A percentile compares a stretch with the other conserved stretches of the same genome.
Conservation (phyloP, 2,888 invertebrate species). For the Rhagophthalmus giganteus region DNA sequence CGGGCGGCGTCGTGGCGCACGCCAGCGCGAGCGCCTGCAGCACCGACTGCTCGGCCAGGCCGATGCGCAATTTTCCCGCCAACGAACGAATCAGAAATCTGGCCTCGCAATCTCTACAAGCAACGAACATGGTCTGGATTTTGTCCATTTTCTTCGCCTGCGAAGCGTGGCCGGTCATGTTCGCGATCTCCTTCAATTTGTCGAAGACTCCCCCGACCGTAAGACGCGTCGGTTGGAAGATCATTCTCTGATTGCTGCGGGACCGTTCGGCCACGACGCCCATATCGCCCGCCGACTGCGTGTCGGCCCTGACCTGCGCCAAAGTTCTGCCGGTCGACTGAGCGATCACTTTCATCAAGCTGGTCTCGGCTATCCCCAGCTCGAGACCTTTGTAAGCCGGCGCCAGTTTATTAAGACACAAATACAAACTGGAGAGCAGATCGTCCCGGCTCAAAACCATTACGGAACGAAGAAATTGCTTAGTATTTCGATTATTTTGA, state of each 20-base stretch:
- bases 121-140: conserved; percentile 90
- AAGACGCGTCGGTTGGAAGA: conserved; percentile 82
- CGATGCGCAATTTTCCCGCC: conserved; percentile 93
- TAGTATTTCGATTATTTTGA: conserved; percentile 90
- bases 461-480: conserved; percentile 91
- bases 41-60: conserved; percentile 95
- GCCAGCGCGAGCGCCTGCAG: conserved; percentile 89
- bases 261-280: conserved; percentile 89
- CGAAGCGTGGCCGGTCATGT: conserved; percentile 77
- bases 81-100: conserved; percentile 87
- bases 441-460: conserved; percentile 88
- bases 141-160: conserved; percentile 86
- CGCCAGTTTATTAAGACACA: conserved; percentile 94
- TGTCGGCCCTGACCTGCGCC: conserved; percentile 78
- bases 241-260: conserved; percentile 80
- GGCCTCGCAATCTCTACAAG: conserved; percentile 86
- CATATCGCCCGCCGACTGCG: conserved; percentile 78
- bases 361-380: conserved; percentile 92
- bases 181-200: conserved; percentile 84
- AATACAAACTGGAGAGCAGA: conserved; percentile 84
- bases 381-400: conserved; percentile 95
- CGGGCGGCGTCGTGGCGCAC: conserved; percentile 76
- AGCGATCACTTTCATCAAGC: conserved; percentile 92
- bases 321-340: conserved; percentile 84
- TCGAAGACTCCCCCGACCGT: conserved; percentile 75